Percentiles rank a stretch among this genome's conserved stretches.
These are phyloP conservation scores for Hippopotamyrus pictus DNA, from an alignment of 2,797 vertebrate species.

Conservation along the genomic window DNA sequence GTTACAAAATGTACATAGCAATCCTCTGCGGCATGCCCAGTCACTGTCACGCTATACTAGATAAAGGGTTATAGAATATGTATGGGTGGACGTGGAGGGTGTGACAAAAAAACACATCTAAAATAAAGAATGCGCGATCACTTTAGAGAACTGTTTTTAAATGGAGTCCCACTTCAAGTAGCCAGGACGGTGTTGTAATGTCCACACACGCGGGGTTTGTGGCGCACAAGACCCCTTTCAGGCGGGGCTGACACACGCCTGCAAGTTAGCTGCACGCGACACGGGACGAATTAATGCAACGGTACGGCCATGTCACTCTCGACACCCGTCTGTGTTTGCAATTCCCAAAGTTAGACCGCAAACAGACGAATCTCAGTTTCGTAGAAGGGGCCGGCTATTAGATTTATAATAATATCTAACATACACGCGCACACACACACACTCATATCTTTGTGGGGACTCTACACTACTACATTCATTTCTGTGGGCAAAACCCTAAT, in stretches of 20 bases:
- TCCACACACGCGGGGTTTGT: neutral
- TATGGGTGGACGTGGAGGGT: neutral
- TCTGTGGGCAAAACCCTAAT: neutral
- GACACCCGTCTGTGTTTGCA: neutral
- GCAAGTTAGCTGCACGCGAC: neutral
- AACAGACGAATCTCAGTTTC: neutral
- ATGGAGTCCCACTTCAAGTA: neutral
- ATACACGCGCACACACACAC: neutral
- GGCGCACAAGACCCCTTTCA: neutral
- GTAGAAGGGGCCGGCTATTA: neutral
- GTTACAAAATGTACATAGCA: neutral
- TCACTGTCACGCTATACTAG: neutral
- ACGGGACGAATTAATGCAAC: conserved; percentile 3
- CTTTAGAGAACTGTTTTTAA: neutral
- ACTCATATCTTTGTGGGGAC: neutral
- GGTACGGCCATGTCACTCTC: neutral
- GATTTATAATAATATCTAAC: neutral
- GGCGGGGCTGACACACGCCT: neutral
- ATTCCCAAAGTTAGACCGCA: neutral
- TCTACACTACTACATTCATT: neutral
- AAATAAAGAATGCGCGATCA: neutral
- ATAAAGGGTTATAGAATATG: neutral
- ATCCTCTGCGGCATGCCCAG: neutral
- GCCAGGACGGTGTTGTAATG: neutral
- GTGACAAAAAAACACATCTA: neutral